phyloP scores from a whole-genome alignment of 1,140 invertebrate species.

The Dufourea novaeangliae region DNA sequence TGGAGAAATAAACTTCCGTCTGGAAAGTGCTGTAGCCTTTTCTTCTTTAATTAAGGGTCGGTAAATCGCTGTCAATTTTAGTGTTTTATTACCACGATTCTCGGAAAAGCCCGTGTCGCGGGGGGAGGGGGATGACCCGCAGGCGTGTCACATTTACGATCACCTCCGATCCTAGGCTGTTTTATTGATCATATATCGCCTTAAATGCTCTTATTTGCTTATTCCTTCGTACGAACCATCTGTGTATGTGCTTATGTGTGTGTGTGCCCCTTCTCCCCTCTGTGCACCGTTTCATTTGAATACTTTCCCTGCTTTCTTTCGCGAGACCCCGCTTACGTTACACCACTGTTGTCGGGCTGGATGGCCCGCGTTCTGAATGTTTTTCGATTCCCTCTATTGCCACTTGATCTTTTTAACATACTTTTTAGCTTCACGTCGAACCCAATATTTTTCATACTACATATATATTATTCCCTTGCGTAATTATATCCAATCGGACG shows the following conservation, averaged over 20 bases:
- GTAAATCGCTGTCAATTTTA: background rate
- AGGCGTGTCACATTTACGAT: background rate
- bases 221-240: background rate
- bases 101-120: background rate
- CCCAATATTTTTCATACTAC: too few species aligned
- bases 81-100: background rate
- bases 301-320: conserved; percentile 41
- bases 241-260: too few species aligned
- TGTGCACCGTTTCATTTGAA: background rate
- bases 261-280: too few species aligned
- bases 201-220: background rate
- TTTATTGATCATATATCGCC: background rate
- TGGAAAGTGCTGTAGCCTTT: too few species aligned
- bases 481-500: conserved; percentile 1
- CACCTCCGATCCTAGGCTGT: background rate
- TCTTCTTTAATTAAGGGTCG: too few species aligned
- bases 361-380: too few species aligned
- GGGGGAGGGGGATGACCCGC: background rate
- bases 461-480: background rate
- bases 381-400: background rate
- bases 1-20: too few species aligned
- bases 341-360: conserved; percentile 1
- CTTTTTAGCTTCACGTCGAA: too few species aligned
- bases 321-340: conserved; percentile 17
- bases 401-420: too few species aligned